Percentiles rank a stretch among this genome's conserved stretches.
Conservation (phyloP, 2,113 vertebrate species). For the Miniopterus natalensis region DNA sequence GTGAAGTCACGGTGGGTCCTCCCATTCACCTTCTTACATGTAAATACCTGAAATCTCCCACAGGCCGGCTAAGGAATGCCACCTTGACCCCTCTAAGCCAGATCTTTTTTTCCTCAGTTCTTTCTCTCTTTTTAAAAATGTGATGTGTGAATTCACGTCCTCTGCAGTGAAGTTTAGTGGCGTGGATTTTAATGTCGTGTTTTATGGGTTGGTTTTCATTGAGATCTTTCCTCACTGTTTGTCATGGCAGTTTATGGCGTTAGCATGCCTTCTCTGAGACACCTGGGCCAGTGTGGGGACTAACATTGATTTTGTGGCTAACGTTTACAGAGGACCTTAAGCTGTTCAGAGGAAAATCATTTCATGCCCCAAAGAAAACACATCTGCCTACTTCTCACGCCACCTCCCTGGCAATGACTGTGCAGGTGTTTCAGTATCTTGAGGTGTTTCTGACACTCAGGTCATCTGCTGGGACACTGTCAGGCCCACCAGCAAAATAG, state of each 20-base stretch:
- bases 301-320: conserved; percentile 25
- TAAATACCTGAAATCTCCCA: background rate
- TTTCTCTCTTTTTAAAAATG: background rate
- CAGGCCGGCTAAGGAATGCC: background rate
- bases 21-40: background rate
- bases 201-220: background rate
- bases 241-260: background rate
- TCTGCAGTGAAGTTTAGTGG: background rate
- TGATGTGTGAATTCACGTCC: background rate
- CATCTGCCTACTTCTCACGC: background rate
- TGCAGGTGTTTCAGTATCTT: background rate
- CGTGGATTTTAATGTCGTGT: background rate
- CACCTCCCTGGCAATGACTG: background rate
- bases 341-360: conserved; percentile 4
- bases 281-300: background rate
- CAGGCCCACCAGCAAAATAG: background rate
- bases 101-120: background rate
- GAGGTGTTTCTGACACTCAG: background rate
- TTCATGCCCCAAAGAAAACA: background rate
- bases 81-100: background rate
- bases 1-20: background rate
- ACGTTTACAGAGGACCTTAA: background rate
- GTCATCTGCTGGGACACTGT: background rate
- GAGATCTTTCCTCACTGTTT: background rate
- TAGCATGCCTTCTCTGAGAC: background rate